Percentiles rank a stretch among this genome's conserved stretches.
Conservation (phyloP, 2,888 invertebrate species). For the Sepiola atlantica region DNA sequence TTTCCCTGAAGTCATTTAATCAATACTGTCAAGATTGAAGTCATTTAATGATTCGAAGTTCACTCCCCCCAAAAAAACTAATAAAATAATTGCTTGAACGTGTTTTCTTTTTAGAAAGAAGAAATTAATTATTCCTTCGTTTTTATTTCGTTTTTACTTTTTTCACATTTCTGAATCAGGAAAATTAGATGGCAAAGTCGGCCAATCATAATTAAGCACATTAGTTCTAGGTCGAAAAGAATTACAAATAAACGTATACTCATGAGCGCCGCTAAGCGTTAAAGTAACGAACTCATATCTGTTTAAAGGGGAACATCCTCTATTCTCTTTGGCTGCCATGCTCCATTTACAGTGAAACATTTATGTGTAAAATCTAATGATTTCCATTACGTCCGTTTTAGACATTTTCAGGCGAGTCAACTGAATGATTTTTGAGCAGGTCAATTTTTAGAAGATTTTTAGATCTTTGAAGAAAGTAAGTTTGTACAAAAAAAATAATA, state of each 20-base stretch:
- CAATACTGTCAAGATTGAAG: conserved; percentile 19
- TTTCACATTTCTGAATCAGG: background rate
- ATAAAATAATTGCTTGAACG: background rate
- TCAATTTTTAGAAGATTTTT: too few species aligned
- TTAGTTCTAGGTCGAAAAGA: background rate
- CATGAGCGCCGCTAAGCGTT: background rate
- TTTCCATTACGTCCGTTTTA: too few species aligned
- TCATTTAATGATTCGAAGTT: background rate
- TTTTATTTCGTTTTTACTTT: background rate
- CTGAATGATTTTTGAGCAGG: too few species aligned
- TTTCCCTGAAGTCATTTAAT: background rate
- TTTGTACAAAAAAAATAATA: too few species aligned
- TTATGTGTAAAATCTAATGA: too few species aligned
- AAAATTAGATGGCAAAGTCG: background rate
- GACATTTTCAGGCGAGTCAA: too few species aligned
- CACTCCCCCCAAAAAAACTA: background rate
- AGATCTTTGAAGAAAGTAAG: too few species aligned
- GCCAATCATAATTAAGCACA: background rate
- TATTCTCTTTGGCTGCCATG: too few species aligned
- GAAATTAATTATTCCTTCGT: background rate
- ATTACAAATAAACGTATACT: background rate
- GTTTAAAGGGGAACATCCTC: too few species aligned
- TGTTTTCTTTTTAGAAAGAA: background rate
- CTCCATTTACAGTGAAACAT: too few species aligned
- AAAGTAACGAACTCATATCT: too few species aligned